Base-by-base conservation (phyloP, 1,140 invertebrate genomes). In the Andrena cerasifolii region DNA sequence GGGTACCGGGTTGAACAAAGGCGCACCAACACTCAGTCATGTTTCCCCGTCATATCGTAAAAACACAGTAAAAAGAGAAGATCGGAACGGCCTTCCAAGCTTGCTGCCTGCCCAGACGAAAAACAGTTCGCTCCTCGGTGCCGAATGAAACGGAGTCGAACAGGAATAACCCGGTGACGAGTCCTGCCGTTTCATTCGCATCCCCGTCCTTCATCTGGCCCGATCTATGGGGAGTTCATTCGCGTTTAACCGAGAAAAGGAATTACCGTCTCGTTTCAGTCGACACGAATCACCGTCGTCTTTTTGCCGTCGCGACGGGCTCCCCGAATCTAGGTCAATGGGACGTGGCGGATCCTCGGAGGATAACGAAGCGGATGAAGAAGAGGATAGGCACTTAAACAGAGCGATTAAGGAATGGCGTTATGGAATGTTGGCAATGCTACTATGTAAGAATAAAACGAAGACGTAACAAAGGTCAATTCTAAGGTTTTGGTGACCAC, bases 1-100 rank as follows among this genome's bases (percentile, higher is more conserved):
- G 21, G 28, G 16, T 40, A 47, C 53, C 18, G 21, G 28, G 51
- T 36, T 33, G 47, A 67, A 82, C 76, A 84, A 84, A 84, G 71
- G 59, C 54, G 7, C 51, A 45, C 75, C 45, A 49, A 63, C 53
- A 67, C 33, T 67, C 51, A 26, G 45, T 21, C 54, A 47, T 82
- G 70, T 82, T 82, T 76, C 83, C 47, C 58, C 61, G 51, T 67
- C 28, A 31, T 63, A 63, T 76, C 82, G 71, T 83, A 84, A 84
- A 84, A 84, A 83, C 59, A 63, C 65, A 56, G 59, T 56, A 74
- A 71, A 59, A 49, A 56, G 66, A 45, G 49, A 79, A 33, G 54
- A 40, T n/a, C 47, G 71, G 49, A 80, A 68, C 67, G 49, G 65
- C 53, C 12, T 47, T 73, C 43, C 43, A 33, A 28, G 61, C 65